Evolutionary conservation across 2,888 invertebrate genomes (phyloP).

Genomic region (Bombyx huttoni): DNA sequence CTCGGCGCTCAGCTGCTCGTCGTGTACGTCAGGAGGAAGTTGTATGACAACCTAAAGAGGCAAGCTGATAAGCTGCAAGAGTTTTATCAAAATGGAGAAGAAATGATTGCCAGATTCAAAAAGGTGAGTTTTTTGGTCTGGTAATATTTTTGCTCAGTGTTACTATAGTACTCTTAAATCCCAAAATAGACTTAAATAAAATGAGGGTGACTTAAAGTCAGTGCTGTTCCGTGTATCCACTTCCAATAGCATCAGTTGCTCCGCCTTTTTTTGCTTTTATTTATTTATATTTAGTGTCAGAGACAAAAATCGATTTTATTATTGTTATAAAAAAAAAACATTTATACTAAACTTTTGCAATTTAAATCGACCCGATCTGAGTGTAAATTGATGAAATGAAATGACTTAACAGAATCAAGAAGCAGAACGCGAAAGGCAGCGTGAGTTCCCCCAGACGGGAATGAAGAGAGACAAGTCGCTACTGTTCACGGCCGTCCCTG

Average conservation of each 20-base stretch:
- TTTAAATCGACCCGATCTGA: too few species aligned
- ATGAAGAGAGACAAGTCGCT: conserved; percentile 86
- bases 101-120: conserved; percentile 50
- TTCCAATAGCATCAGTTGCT: too few species aligned
- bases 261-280: too few species aligned
- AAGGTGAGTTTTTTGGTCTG: conserved; percentile 28
- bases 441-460: conserved; percentile 60
- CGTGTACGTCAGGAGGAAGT: conserved; percentile 79
- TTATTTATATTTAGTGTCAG: too few species aligned
- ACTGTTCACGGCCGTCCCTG: conserved; percentile 87
- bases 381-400: not conserved
- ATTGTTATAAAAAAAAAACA: too few species aligned
- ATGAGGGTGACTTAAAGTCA: too few species aligned
- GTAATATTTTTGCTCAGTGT: too few species aligned
- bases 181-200: too few species aligned
- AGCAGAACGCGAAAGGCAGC: conserved; percentile 54
- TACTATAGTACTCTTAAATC: too few species aligned
- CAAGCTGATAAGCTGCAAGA: conserved; percentile 42
- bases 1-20: conserved; percentile 85
- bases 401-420: conserved; percentile 48
- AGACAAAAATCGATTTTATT: too few species aligned
- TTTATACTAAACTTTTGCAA: too few species aligned
- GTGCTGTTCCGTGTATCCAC: too few species aligned
- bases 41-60: conserved; percentile 66
- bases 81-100: conserved; percentile 52